A percentile compares a stretch with the other conserved stretches of the same genome.
Conservation (phyloP, 2,888 invertebrate species). For the Caenorhabditis sulstoni region DNA sequence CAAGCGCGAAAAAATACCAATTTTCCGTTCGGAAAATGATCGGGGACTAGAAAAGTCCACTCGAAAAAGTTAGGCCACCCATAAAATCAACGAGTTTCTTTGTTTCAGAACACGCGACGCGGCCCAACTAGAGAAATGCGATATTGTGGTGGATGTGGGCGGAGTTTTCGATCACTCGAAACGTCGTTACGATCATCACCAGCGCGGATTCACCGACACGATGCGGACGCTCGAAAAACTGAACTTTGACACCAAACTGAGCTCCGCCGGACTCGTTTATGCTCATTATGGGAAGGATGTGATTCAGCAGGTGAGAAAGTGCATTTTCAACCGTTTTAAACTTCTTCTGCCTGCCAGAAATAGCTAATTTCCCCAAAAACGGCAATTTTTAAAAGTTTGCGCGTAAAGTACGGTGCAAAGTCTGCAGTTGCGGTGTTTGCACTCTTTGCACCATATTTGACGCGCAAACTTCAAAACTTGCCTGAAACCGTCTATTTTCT, state of each 20-base stretch:
- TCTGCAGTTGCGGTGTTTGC: too few relatives aligned
- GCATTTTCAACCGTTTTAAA: too few relatives aligned
- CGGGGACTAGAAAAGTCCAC: too few relatives aligned
- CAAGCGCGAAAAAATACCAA: too few relatives aligned
- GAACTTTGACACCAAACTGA: constrained; percentile 85
- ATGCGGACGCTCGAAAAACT: constrained; percentile 78
- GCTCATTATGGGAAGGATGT: constrained; percentile 91
- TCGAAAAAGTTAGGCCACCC: too few relatives aligned
- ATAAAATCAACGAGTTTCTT: not conserved
- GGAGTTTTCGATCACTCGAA: constrained; percentile 88
- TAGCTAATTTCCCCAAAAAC: not conserved
- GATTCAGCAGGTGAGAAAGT: constrained; percentile 81
- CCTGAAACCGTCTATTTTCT: too few relatives aligned
- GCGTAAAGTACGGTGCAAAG: too few relatives aligned
- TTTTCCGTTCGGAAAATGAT: too few relatives aligned
- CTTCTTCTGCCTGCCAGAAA: too few relatives aligned
- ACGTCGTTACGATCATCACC: constrained; percentile 98
- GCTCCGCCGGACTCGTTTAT: constrained; percentile 93
- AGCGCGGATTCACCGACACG: constrained; percentile 83
- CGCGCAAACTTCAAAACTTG: too few relatives aligned
- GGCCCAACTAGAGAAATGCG: constrained; percentile 87
- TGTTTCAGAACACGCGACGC: constrained; percentile 83
- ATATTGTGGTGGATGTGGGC: constrained; percentile 96
- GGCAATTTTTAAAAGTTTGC: too few relatives aligned
- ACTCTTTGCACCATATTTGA: too few relatives aligned